A percentile compares a stretch with the other conserved stretches of the same genome.
Evolutionary conservation across 2,888 invertebrate genomes (phyloP).

Genomic region (Agrilus mali): DNA sequence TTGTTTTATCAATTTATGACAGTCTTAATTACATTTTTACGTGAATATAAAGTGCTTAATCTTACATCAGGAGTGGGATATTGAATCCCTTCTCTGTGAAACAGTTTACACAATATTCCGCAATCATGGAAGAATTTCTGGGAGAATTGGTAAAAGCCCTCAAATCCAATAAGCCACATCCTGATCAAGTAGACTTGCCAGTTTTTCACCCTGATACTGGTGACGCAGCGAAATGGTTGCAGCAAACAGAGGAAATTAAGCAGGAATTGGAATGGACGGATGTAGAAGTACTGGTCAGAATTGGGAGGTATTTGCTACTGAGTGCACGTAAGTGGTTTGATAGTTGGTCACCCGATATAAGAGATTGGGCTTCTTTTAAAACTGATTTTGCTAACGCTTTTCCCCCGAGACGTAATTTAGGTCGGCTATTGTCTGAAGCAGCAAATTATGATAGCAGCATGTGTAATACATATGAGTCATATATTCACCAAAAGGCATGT

Average conservation of each 20-base stretch:
- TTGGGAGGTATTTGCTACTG: conserved; percentile 8
- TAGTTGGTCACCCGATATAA: conserved; percentile 11
- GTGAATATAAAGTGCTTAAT: too few species aligned
- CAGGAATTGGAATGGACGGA: conserved; percentile 11
- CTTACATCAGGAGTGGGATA: too few species aligned
- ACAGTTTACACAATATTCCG: too few species aligned
- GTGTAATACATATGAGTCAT: conserved; percentile 11
- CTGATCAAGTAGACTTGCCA: too few species aligned
- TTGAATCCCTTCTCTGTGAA: too few species aligned
- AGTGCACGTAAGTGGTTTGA: too few species aligned
- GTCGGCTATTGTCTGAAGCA: conserved; percentile 11
- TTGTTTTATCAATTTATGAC: too few species aligned
- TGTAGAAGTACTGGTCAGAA: conserved; percentile 7
- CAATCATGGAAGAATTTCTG: too few species aligned
- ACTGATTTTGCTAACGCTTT: conserved; percentile 16
- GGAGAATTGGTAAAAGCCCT: too few species aligned
- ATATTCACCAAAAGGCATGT: conserved; percentile 11
- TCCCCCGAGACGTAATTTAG: conserved; percentile 12
- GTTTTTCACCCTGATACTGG: conserved; percentile 8
- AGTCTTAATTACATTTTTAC: too few species aligned
- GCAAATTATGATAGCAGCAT: conserved; percentile 9
- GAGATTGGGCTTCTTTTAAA: conserved; percentile 12
- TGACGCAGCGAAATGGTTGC: conserved; percentile 11
- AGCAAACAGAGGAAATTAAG: conserved; percentile 9
- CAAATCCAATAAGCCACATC: too few species aligned